Conservation (phyloP, 2,888 invertebrate species). For the Melanargia galathea region DNA sequence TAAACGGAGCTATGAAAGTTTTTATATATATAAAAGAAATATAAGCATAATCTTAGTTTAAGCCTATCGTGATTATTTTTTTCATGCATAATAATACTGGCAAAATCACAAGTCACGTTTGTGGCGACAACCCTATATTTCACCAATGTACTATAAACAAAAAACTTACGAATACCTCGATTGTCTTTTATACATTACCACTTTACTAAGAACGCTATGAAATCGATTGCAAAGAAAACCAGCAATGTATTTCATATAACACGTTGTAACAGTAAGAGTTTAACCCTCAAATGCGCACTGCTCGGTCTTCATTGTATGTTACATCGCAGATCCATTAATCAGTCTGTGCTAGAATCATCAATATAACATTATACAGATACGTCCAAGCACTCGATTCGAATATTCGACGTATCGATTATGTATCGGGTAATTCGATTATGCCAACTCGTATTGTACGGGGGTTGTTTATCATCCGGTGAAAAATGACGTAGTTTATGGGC, state of each 20-base stretch:
- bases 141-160: conserved; percentile 45
- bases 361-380: conserved; percentile 78
- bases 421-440: conserved; percentile 78
- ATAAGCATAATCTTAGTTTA: background rate
- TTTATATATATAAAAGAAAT: background rate
- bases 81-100: conserved; percentile 51
- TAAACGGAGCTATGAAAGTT: too few species aligned
- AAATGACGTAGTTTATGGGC: conserved; percentile 54
- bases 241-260: conserved; percentile 47
- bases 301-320: conserved; percentile 69
- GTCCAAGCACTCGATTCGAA: conserved; percentile 78
- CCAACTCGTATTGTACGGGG: conserved; percentile 62
- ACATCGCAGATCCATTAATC: conserved; percentile 76
- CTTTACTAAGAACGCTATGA: conserved; percentile 2
- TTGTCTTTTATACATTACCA: conserved; percentile 44
- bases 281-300: conserved; percentile 56
- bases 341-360: conserved; percentile 80
- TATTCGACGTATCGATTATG: conserved; percentile 74
- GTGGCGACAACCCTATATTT: conserved; percentile 78
- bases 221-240: conserved; percentile 22
- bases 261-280: conserved; percentile 34
- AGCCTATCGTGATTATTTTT: conserved; percentile 25
- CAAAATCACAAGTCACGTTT: conserved; percentile 74
- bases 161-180: conserved; percentile 16
- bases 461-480: conserved; percentile 69